These are phyloP conservation scores for Vireo altiloquus DNA, from an alignment of 2,113 vertebrate genomes.

Conservation along the genomic window DNA sequence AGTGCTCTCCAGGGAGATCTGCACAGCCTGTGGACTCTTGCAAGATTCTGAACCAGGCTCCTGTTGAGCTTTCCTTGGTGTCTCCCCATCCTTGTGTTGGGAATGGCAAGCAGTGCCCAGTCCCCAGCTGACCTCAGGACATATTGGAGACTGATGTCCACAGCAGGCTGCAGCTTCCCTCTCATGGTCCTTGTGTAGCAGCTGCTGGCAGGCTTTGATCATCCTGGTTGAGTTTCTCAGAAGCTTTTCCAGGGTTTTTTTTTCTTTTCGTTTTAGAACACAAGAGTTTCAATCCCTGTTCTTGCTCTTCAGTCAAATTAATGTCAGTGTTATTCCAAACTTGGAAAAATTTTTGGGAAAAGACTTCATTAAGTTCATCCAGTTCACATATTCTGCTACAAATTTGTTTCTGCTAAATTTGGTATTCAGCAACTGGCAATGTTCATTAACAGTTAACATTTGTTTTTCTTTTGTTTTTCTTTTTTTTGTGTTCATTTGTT, in stretches of 20 bases:
- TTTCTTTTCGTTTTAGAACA: background rate
- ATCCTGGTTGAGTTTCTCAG: background rate
- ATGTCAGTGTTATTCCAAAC: background rate
- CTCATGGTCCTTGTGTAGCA: background rate
- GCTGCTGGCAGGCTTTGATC: background rate
- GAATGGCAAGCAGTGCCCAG: background rate
- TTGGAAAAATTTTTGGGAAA: background rate
- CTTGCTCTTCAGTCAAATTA: background rate
- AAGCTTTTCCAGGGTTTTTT: background rate
- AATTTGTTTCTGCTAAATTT: background rate
- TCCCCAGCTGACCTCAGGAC: background rate
- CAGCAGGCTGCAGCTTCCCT: background rate
- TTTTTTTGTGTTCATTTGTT: background rate
- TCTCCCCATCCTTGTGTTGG: background rate
- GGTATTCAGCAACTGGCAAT: background rate
- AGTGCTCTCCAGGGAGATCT: background rate
- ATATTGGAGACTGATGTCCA: rapidly evolving
- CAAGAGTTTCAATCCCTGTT: background rate
- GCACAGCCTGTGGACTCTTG: background rate
- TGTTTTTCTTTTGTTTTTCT: background rate
- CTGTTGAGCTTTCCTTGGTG: rapidly evolving
- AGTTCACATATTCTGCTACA: background rate
- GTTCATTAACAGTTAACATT: background rate
- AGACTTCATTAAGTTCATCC: background rate
- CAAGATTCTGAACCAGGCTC: background rate